Percentiles rank a stretch among this genome's conserved stretches.
phyloP scores from a whole-genome alignment of 2,888 invertebrate genomes.

The Sepiola atlantica region DNA sequence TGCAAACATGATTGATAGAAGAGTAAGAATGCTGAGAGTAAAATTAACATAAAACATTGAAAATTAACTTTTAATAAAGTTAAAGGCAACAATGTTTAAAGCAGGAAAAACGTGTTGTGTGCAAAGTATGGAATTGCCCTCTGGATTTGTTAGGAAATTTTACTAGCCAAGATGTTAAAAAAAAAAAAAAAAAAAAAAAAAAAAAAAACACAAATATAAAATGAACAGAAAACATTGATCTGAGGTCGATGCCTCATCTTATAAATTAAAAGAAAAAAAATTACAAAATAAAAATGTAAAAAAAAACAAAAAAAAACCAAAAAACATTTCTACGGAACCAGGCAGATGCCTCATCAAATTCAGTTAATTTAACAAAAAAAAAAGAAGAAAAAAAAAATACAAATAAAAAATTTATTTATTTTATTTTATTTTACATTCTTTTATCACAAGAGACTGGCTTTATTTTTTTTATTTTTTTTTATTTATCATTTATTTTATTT shows the following conservation, averaged over 20 bases:
- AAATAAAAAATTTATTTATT: too few species aligned
- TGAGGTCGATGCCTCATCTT: not conserved
- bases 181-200: not conserved
- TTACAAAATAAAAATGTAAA: not conserved
- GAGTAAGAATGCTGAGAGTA: too few species aligned
- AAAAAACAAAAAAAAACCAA: not conserved
- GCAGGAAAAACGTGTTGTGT: too few species aligned
- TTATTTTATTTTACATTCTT: not conserved
- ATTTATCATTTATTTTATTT: too few species aligned
- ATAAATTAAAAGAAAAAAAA: not conserved
- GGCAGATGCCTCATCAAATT: not conserved
- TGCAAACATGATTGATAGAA: too few species aligned
- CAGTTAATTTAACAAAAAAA: not conserved
- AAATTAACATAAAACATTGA: too few species aligned
- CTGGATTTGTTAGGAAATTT: not conserved
- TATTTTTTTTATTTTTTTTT: not conserved
- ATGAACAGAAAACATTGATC: not conserved
- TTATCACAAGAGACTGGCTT: not conserved
- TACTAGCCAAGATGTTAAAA: not conserved
- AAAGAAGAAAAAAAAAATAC: too few species aligned
- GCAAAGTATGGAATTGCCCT: not conserved
- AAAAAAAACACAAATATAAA: not conserved
- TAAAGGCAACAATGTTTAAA: too few species aligned
- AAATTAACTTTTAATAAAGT: too few species aligned
- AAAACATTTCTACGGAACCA: not conserved